Evolutionary conservation across 2,888 invertebrate species (phyloP), one percentile per base, ranked within the genome.

Genomic region (Pomacea canaliculata): DNA sequence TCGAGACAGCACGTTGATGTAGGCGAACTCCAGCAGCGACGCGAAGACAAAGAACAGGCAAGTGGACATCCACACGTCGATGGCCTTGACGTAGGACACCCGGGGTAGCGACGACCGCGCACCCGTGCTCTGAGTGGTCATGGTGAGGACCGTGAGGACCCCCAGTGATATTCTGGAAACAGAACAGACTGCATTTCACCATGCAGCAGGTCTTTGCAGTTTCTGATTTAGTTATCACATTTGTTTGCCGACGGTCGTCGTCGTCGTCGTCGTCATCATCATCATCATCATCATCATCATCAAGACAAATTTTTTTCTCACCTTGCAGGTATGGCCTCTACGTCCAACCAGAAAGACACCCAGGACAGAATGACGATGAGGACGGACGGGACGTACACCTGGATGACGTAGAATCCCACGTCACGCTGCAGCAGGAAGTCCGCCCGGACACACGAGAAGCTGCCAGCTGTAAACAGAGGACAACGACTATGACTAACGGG

Each of bases 361-460:
- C 96, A 92, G 7, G 91, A 91, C 71, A 92, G 89, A 23, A 92
- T 91, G 46, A 92, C 92, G 27, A 92, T 90, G 65, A 92, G 89
- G 71, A 91, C 90, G 79, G 92, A 92, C 5, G 93, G 93, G 16
- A 92, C 91, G 85, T 93, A 93, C 76, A 93, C 92, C 87, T 92
- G 92, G 70, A 92, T 92, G 66, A 92, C 86, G 86, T 92, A 92
- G 90, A 95, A 95, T n/a, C 96, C 96, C 93, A 95, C 95, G 90
- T 95, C 95, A 7, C 96, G 92, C 90, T 94, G 94, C 60, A 96
- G 92, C 90, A 94, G 94, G 86, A 96, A 95, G 85, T 94, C 94
- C 12, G 81, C 83, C 27, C 77, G 70, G 19, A 85, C 79, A 72
- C 85, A 85, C 48, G 83, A 78, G 71, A 85, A 85, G 51, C 80